phyloP scores from a whole-genome alignment of 2,797 vertebrate genomes.

The Acanthiza pusilla region DNA sequence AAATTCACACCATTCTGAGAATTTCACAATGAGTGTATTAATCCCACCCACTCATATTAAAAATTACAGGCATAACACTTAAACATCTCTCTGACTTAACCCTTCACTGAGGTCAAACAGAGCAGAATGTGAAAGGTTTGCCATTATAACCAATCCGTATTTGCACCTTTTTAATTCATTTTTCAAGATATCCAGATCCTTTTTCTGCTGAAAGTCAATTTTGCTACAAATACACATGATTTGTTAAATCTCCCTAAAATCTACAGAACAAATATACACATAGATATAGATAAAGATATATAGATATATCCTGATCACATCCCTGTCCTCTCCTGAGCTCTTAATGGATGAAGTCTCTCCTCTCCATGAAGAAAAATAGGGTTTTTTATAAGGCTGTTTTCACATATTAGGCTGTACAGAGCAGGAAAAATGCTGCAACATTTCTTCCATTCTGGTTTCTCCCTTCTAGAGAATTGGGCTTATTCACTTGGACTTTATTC shows the following conservation, averaged over 20 bases:
- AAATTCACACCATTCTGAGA: not conserved
- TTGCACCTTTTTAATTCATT: not conserved
- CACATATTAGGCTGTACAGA: not conserved
- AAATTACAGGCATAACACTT: not conserved
- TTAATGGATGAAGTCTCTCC: not conserved
- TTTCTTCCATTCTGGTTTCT: constrained; percentile 37
- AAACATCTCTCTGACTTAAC: not conserved
- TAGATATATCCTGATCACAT: not conserved
- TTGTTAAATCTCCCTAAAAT: not conserved
- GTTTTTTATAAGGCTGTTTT: not conserved
- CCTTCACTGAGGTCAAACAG: not conserved
- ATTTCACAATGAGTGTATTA: not conserved
- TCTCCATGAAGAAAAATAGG: not conserved
- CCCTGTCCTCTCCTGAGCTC: not conserved
- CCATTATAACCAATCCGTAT: not conserved
- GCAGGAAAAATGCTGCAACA: not conserved
- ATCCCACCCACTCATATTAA: not conserved
- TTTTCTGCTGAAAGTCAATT: not conserved
- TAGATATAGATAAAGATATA: rapidly evolving
- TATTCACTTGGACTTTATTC: not conserved
- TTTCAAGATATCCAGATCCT: not conserved
- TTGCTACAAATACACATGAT: not conserved
- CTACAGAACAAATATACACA: not conserved
- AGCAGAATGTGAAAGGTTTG: not conserved
- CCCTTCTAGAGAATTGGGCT: not conserved